phyloP scores from a whole-genome alignment of 2,888 invertebrate species.

The Gastrophysa polygoni region DNA sequence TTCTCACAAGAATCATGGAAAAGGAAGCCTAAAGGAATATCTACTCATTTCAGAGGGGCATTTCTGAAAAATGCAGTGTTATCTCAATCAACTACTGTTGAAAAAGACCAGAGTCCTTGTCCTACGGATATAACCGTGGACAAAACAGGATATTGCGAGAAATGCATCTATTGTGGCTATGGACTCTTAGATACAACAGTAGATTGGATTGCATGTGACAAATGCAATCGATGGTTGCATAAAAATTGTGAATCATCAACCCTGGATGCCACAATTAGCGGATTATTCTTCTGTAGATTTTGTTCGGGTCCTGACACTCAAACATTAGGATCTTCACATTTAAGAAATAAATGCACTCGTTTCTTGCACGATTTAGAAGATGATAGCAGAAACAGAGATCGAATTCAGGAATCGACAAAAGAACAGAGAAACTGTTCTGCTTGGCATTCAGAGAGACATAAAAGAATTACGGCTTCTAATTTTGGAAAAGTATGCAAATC shows the following conservation, averaged over 20 bases:
- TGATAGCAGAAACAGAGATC: not conserved
- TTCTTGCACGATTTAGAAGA: not conserved
- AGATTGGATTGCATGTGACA: constrained; percentile 22
- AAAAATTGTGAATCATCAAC: constrained; percentile 13
- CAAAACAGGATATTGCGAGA: not conserved
- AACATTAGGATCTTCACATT: no score
- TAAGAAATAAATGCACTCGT: not conserved
- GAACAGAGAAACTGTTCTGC: no score
- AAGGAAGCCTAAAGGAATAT: not conserved
- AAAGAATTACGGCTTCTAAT: no score
- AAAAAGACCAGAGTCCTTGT: no score
- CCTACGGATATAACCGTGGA: not conserved
- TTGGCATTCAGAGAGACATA: no score
- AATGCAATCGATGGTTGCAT: constrained; percentile 20
- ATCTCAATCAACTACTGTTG: not conserved
- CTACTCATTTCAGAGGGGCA: not conserved
- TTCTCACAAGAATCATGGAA: constrained; percentile 15
- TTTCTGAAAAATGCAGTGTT: not conserved
- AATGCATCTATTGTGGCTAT: constrained; percentile 5
- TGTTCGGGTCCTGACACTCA: not conserved
- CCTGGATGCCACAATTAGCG: not conserved
- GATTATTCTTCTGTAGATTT: not conserved
- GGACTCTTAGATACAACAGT: constrained; percentile 11
- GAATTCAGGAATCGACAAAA: no score
- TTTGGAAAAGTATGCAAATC: no score